Evolutionary conservation across 1,140 invertebrate species (phyloP), one percentile per base, ranked within the genome.

Genomic region (Halesus radiatus): DNA sequence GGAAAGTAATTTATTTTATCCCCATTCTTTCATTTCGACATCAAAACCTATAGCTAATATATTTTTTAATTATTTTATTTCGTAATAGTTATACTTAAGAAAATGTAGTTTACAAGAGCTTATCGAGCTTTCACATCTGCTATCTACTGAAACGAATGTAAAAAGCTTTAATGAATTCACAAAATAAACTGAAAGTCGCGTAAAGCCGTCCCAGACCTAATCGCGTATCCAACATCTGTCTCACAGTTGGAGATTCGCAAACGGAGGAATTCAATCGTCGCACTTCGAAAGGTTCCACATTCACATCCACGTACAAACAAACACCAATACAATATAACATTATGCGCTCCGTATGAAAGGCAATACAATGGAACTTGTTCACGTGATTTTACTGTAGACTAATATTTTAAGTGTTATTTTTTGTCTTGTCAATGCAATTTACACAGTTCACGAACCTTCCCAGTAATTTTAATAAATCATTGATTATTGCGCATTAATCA

Each of bases 201-300:
- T 72, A 22, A 22, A 13, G 10, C 3, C 45, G 26, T 52, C 45
- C 23, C 72, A 8, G 22, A 29, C 18, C 45, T 58, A 75, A 75
- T 56, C 72, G 22, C 23, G 20, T 75, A 58, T 75, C 56, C 70
- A 18, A 73, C 53, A 75, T 75, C 72, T 23, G 52, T 75, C 72
- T 54, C 72, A 58, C 72, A 56, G 72, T 75, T 75, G 72, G 72
- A 75, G 72, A 75, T 75, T 58, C 23, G 54, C 72, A 75, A 75
- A 32, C 72, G 52, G 32, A 56, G 72, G 72, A 75, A 75, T 75
- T 75, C 54, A 58, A 75, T 75, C 72, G 72, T 75, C 54, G 20
- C 72, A 56, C 72, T 26, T 75, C 23, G 72, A 58, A 37, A n/a
- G 72, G 29, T 75, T 58, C 58, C 16, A 53, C 50, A 66, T 60